Conservation (phyloP, 2,888 invertebrate genomes). For the Halictus quadricinctus region DNA sequence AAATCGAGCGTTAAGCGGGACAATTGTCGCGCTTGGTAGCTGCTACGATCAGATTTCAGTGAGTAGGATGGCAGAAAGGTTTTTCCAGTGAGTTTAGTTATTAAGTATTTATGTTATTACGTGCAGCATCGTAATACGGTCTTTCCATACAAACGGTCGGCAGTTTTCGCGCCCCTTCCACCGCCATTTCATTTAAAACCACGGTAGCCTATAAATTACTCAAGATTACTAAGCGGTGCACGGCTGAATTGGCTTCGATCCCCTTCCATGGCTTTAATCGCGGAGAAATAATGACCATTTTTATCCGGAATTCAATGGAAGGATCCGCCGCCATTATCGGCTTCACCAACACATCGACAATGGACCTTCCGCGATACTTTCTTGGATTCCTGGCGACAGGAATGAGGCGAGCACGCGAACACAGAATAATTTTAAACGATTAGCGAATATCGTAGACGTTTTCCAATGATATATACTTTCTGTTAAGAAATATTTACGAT, state of each 20-base stretch:
- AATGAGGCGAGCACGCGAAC: background rate
- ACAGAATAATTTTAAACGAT: background rate
- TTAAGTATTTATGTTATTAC: conserved; percentile 3
- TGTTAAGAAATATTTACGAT: background rate
- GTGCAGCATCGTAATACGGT: conserved; percentile 10
- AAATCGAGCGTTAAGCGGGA: background rate
- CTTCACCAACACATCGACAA: conserved; percentile 28
- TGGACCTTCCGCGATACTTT: conserved; percentile 22
- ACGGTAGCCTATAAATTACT: conserved; percentile 52
- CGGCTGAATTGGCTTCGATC: conserved; percentile 33
- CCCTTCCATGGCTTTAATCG: conserved; percentile 40
- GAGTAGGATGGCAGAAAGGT: background rate
- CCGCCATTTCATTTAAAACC: conserved; percentile 38
- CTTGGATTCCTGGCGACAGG: background rate
- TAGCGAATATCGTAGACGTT: conserved; percentile 11
- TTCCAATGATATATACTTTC: background rate
- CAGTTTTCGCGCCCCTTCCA: conserved; percentile 39
- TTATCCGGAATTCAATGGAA: conserved; percentile 46
- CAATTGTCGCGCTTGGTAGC: background rate
- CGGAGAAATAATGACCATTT: conserved; percentile 46
- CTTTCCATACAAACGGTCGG: conserved; percentile 42
- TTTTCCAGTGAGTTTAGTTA: conserved; percentile 18
- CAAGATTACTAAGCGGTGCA: conserved; percentile 49
- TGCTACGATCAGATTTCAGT: background rate
- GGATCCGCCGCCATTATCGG: conserved; percentile 27